Evolutionary conservation across 2,797 vertebrate species (phyloP), one percentile per base, ranked within the genome.

Genomic region (Sternarchorhynchus goeldii): DNA sequence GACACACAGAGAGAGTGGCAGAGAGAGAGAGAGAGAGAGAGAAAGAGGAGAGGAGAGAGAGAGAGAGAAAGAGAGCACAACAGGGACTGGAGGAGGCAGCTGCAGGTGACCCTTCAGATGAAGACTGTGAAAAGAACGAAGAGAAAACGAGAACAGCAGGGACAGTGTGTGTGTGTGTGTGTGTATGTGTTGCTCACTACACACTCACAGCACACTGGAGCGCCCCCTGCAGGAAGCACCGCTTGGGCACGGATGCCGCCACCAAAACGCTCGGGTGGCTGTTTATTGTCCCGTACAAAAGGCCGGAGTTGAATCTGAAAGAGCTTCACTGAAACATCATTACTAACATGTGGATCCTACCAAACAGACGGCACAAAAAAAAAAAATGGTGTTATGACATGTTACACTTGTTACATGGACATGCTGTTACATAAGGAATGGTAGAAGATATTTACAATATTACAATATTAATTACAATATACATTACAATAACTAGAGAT

Each of bases 51-150:
- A 25, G 25, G 1, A 1, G 25, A 25, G 8, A 69, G 10, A 69
- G 41, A 69, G 66, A 67, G 64, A 25, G 64, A 59, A 70, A 31
- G 73, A 80, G 25, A 65, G 58, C 14, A 14, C 45, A 50, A 50
- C 45, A 71, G 53, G 34, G 69, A 69, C 53, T 29, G 65, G 32
- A 75, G 36, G 73, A 80, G 25, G 58, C 14, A 14, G 45, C 6
- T 64, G 34, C 32, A 72, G 31, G 53, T 5, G 59, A 78, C 68
- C 63, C 45, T 78, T 64, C 34, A 29, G 59, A 64, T 64, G 34
- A 72, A 21, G 66, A 53, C 16, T 39, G 57, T 63, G 36, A 55
- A 77, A 63, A 57, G 36, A 71, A 20, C n/a, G 32, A 45, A 32
- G 18, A 57, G 18, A 59, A 36, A 67, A 21, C 18, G 14, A 45